phyloP scores from a whole-genome alignment of 2,113 vertebrate species.

The Brachionichthys hirsutus region DNA sequence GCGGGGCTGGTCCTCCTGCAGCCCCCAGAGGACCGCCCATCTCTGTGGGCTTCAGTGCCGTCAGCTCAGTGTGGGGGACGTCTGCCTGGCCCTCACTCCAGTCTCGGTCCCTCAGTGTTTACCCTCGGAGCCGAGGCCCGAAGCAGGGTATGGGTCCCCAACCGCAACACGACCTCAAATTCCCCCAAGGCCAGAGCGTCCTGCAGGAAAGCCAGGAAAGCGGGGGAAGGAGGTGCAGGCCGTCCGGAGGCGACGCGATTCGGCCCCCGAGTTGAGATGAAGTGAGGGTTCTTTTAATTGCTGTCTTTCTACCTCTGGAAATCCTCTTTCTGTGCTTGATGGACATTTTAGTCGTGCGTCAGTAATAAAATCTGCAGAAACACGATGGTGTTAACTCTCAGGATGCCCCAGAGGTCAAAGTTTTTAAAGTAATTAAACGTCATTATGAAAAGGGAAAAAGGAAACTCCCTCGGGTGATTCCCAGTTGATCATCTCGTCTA shows the following conservation, averaged over 20 bases:
- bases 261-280: constrained; percentile 67
- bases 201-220: not conserved
- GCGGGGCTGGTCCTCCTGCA: constrained; percentile 79
- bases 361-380: too few relatives aligned
- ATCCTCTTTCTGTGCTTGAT: constrained; percentile 30
- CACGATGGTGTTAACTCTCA: not conserved
- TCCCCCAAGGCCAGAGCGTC: not conserved
- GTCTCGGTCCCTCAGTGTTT: constrained; percentile 24
- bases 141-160: not conserved
- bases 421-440: constrained; percentile 8
- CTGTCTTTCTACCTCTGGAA: constrained; percentile 64
- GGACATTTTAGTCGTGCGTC: constrained; percentile 4
- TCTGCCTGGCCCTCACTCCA: constrained; percentile 78
- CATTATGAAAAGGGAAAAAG: not conserved
- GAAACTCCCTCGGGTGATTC: constrained; percentile 45
- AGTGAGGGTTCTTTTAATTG: constrained; percentile 10
- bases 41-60: constrained; percentile 76
- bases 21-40: constrained; percentile 71
- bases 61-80: constrained; percentile 76
- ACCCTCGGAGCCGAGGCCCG: constrained; percentile 11
- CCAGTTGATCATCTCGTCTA: constrained; percentile 10
- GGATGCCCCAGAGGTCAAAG: not conserved
- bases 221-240: constrained; percentile 2
- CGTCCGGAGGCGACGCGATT: constrained; percentile 67
- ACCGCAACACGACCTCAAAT: not conserved